Evolutionary conservation across 2,888 invertebrate species (phyloP).

Genomic region (Aphodius granarius): DNA sequence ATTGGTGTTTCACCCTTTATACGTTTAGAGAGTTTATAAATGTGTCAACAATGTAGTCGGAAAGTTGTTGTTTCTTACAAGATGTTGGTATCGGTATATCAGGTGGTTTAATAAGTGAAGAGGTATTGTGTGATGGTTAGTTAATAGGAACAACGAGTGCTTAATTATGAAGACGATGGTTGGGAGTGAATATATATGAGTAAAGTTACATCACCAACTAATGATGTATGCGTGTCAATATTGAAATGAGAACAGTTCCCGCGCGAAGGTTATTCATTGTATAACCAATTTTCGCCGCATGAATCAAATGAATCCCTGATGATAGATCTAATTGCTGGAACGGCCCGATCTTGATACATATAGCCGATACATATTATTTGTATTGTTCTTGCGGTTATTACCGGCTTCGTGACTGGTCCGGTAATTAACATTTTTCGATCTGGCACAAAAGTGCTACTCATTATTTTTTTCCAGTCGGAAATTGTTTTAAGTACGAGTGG

Average conservation of each 20-base stretch:
- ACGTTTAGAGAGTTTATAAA: too few species aligned
- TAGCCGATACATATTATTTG: conserved; percentile 3
- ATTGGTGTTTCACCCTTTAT: too few species aligned
- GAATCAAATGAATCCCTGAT: conserved; percentile 9
- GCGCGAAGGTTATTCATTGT: not conserved
- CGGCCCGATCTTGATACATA: not conserved
- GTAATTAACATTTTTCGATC: not conserved
- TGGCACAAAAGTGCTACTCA: not conserved
- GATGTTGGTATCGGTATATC: not conserved
- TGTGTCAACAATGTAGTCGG: too few species aligned
- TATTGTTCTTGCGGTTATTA: conserved; percentile 7
- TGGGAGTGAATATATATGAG: not conserved
- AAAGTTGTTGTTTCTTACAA: not conserved
- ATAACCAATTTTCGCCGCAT: conserved; percentile 10
- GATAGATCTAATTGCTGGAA: conserved; percentile 11
- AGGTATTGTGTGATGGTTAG: not conserved
- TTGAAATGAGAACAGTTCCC: conserved; percentile 2
- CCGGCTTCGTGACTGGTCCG: not conserved
- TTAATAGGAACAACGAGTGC: not conserved
- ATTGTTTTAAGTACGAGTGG: not conserved
- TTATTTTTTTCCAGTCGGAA: not conserved
- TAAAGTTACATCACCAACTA: conserved; percentile 3
- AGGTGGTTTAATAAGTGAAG: not conserved
- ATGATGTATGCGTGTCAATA: conserved; percentile 13
- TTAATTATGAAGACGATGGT: not conserved